Percentiles rank a stretch among this genome's conserved stretches.
phyloP scores from a whole-genome alignment of 92 coral and sea anemone species.

The Siderastrea radians region DNA sequence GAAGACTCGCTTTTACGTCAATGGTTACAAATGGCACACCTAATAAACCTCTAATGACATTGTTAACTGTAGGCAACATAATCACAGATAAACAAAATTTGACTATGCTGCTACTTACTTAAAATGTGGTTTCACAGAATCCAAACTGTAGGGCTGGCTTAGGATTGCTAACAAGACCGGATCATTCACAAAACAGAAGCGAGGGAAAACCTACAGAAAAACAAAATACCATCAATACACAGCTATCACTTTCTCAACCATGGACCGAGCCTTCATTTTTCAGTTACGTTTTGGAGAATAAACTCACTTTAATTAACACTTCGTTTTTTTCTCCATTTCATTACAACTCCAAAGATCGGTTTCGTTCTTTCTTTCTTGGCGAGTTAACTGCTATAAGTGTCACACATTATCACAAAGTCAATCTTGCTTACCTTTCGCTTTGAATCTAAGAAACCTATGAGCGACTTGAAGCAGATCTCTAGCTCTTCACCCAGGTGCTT shows the following conservation, averaged over 20 bases:
- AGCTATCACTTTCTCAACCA: not conserved
- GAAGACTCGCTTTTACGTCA: not conserved
- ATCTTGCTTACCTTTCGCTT: constrained; percentile 81
- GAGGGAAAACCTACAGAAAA: constrained; percentile 85
- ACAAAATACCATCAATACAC: not conserved
- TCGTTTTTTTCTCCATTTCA: too few relatives aligned
- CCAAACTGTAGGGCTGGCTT: constrained; percentile 93
- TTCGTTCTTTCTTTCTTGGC: too few relatives aligned
- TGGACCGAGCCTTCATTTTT: not conserved
- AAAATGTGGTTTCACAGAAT: constrained; percentile 93
- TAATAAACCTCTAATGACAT: too few relatives aligned
- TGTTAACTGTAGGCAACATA: too few relatives aligned
- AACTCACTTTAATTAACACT: too few relatives aligned
- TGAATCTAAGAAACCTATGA: constrained; percentile 90
- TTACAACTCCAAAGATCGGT: too few relatives aligned
- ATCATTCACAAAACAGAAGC: constrained; percentile 98
- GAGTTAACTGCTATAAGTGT: too few relatives aligned
- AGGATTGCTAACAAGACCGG: constrained; percentile 91
- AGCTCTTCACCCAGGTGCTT: constrained; percentile 95
- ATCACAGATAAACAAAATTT: too few relatives aligned
- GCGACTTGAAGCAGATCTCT: constrained; percentile 98
- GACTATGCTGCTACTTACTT: constrained; percentile 57
- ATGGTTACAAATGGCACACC: not conserved
- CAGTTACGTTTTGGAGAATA: too few relatives aligned
- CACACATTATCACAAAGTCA: too few relatives aligned